Evolutionary conservation across 2,888 invertebrate genomes (phyloP).

Genomic region (Lochmaea capreae): DNA sequence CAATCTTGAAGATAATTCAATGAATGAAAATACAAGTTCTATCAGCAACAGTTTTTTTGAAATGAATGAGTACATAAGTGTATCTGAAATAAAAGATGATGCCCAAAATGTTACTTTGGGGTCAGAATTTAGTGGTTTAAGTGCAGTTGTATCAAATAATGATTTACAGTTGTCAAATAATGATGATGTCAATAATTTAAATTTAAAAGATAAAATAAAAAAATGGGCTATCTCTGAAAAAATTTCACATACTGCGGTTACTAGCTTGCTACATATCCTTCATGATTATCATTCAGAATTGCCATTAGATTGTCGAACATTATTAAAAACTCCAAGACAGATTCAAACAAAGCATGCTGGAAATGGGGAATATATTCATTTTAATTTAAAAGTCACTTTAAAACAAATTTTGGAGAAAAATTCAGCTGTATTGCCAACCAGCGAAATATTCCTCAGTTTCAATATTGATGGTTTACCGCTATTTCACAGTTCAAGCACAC

Average conservation of each 20-base stretch:
- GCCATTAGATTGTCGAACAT: constrained; percentile 25
- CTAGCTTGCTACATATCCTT: constrained; percentile 18
- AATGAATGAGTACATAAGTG: too few relatives aligned
- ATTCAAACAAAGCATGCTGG: constrained; percentile 13
- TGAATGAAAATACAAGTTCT: constrained; percentile 17
- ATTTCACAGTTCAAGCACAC: constrained; percentile 31
- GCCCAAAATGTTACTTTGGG: constrained; percentile 12
- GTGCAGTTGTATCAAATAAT: too few relatives aligned
- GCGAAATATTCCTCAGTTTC: constrained; percentile 2
- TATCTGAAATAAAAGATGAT: background rate
- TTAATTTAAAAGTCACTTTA: constrained; percentile 19
- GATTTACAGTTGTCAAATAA: background rate
- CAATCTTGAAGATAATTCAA: constrained; percentile 18
- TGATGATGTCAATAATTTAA: constrained; percentile 19
- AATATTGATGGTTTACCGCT: constrained; percentile 36
- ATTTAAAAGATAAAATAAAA: constrained; percentile 24
- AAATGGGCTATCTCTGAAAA: constrained; percentile 20
- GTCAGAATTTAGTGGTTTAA: constrained; percentile 8
- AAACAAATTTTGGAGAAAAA: constrained; percentile 8
- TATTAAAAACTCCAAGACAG: constrained; percentile 22
- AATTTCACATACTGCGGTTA: constrained; percentile 25
- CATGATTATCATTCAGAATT: constrained; percentile 18
- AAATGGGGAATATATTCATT: constrained; percentile 25
- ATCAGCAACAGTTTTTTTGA: background rate
- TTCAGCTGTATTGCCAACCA: background rate